Evolutionary conservation across 2,113 vertebrate genomes (phyloP), one percentile per base, ranked within the genome.

Genomic region (Noctilio leporinus): DNA sequence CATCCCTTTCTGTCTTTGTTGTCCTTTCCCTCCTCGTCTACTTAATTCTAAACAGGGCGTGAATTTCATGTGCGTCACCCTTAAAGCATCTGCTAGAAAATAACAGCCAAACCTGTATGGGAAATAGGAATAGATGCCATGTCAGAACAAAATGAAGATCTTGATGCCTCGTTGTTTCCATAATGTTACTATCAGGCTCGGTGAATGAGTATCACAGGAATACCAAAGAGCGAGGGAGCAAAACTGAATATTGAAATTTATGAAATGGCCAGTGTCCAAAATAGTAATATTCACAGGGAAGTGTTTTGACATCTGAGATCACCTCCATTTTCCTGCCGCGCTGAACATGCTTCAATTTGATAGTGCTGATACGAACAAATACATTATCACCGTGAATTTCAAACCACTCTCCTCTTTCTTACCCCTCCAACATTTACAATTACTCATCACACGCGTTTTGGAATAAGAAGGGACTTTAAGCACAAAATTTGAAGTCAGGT

Each of bases 61-160:
- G 83, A 47, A 96, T 97, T 96, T 95, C 80, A 53, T 86, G 83
- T 88, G 93, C 64, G 91, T 93, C 94, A 89, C 94, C 95, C 91
- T 95, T 80, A 95, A 94, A 95, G 94, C 96, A 95, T 96, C 96
- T 95, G 95, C 94, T 93, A 51, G 70, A 91, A 96, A 94, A 81
- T 86, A 97, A 77, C 82, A 89, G 91, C 96, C 89, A 97, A 97
- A 96, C 95, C 89, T 95, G 88, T 91, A 80, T 53, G 26, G 19
- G 64, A 89, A 89, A 85, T 24, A 94, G 90, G 85, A 95, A 96
- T 69, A 94, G 91, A 96, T 81, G 96, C 91, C 91, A 91, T 89
- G 96, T 97, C 96, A 96, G 82, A 96, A 64, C 22, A 89, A 95
- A 97, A 95, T 95, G 65, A 97, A 97, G 94, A 97, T 84, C 88